Base-by-base conservation (phyloP, 2,113 vertebrate genomes). In the Neolamprologus hecqui region DNA sequence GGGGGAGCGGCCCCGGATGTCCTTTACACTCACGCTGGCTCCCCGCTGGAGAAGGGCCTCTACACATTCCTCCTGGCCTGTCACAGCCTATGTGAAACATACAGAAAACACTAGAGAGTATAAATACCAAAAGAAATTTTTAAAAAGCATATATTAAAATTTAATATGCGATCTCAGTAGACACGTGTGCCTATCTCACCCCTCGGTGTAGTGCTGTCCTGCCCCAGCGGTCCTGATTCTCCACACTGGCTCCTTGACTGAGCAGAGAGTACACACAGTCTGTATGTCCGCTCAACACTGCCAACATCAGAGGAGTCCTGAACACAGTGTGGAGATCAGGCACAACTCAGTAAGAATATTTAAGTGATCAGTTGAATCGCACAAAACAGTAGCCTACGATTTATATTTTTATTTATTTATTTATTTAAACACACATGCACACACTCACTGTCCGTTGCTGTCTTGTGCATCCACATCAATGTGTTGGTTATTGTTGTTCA, bases 241-340 rank as follows among this genome's bases (percentile, higher is more conserved):
- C 97, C 21, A 98, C 98, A 11, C 96, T 97, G 92, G 98, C 98
- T 93, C 98, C 98, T 94, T 99, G 98, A 93, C 98, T 98, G 75
- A 99, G 96, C 79, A 99, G 95, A 53, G 97, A 97, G 95, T 98
- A 98, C 51, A 98, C 98, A 63, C 98, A 99, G 91, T 99, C 98
- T 0, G 97, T 98, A 96, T 99, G 98, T 89, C 98, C 98, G 1
- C 98, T 99, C 87, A 99, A 97, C 90, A 99, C 98, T n/a, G 99
- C 98, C 81, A 99, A 70, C 98, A 99, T 99, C 93, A 99, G 94
- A 82, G 99, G 97, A 81, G 98, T 99, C 95, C 99, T 99, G 90
- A 1, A 55, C 19, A 86, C 75, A 70, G 75, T 6, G 35, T 23
- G 23, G n/a, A 82, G 77, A 86, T 11, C 49, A 33, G 23, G 35